Base-by-base conservation (phyloP, 2,797 vertebrate species). In the Stomatorhinus walkeri region DNA sequence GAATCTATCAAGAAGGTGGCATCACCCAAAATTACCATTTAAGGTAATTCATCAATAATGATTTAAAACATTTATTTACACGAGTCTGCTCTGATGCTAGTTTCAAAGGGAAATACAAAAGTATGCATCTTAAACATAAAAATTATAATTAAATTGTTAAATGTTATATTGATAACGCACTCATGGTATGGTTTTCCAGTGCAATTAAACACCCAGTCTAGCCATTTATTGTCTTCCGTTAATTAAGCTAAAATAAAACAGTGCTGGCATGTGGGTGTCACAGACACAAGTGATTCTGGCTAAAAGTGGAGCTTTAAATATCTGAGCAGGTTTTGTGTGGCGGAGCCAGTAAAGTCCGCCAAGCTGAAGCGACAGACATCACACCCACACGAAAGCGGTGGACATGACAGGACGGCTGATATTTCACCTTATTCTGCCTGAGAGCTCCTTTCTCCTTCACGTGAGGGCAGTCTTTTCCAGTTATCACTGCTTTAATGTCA, bases 371-470 rank as follows among this genome's bases (percentile, higher is more conserved):
- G 59, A 64, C 59, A 61, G 59, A 28, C 59, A 22, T 19, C 12
- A 72, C 64, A 16, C 64, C 64, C 64, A 52, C 40, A 7, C 32
- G 0, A 22, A 52, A 32, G 9, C 3, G 4, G 12, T 0, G 59
- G 8, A 46, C 79, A 68, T 16, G 81, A 81, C 79, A 51, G 32
- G 12, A 36, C 0, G 28, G 28, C 64, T 36, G 28, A 36, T 72
- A 16, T 72, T 93, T 49, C 95, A 99, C 98, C 98, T 99, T 99
- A 94, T 99, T 99, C 95, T 99, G 98, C 96, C 99, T 99, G 92
- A 98, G 97, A 92, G 98, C 98, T 95, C 98, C 98, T 94, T 99
- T 99, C 94, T 99, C 98, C 95, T 99, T 99, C 98, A 99, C 99
- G 93, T 99, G 98, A 93, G 98, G 98, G 93, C 98, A 99, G 94